Evolutionary conservation across 2,113 vertebrate species (phyloP), one percentile per base, ranked within the genome.

Genomic region (Harpagus bidentatus): DNA sequence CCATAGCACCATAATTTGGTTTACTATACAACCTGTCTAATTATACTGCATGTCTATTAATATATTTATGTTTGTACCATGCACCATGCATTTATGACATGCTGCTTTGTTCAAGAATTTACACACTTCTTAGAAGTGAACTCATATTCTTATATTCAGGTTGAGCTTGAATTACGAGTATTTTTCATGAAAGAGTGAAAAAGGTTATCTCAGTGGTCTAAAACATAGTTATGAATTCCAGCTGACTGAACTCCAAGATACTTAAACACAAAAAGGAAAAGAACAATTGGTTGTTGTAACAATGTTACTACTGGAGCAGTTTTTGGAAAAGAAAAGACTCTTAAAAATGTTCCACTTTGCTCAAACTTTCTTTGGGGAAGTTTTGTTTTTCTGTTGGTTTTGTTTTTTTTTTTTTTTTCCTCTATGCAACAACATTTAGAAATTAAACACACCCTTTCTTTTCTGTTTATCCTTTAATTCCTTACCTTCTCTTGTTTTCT

Each of bases 101-200:
- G 5, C 2, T 78, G 22, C 59, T 52, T 65, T 52, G 36, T 18
- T 81, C 50, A 90, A 85, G 47, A 72, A 80, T 3, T 69, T 72
- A 62, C 2, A 53, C 13, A 18, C 11, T 91, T 82, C 43, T 53
- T 42, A 76, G 36, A 77, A 71, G 26, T 34, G 28, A 80, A 70
- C 2, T 74, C 19, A 8, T 70, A 65, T n/a, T 43, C 22, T 74
- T 21, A 9, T 62, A 65, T 29, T 43, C 22, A 53, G 6, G 11
- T 58, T 76, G 32, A 85, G 4, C 13, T 66, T 81, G 40, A 84
- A 67, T 69, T 47, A 20, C 0, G 0, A 50, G 0, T 32, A 47
- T 81, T 59, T 81, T 65, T 42, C 21, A 58, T 23, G 5, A 62
- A 61, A 62, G 23, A 34, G 9, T 45, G 18, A 73, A 71, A 62